Base-by-base conservation (phyloP, 2,888 invertebrate species). In the Mechanitis mazaeus region DNA sequence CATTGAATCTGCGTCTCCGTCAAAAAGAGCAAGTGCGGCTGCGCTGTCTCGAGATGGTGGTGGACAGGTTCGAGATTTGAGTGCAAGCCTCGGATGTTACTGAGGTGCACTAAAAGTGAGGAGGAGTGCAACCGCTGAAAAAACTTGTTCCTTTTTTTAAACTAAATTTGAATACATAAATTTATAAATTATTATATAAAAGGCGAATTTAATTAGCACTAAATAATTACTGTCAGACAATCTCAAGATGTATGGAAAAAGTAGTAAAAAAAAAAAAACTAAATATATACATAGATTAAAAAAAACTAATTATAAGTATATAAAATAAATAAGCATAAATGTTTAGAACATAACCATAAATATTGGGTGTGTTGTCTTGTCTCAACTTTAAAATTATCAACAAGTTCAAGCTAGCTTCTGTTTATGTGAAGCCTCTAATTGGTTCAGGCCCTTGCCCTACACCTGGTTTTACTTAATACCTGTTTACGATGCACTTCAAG, bases 341-440 rank as follows among this genome's bases (percentile, higher is more conserved):
- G 31, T 50, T 50, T 31, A 7, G 20, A 20, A 20, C 20, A 20
- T 2, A 28, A 50, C 50, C 9, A 7, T 9, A 31, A 2, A 50
- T 6, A 6, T 6, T 28, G 47, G n/a, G 47, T 46, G 47, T 28
- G n/a, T n/a, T 47, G 50, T 50, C 6, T 42, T 42, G 42, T 42
- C 9, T 42, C 42, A 42, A 7, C 35, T 47, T 31, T 50, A 31
- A 50, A 50, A 6, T 2, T 11, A 50, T 50, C 50, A 50, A 50
- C 50, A 50, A 50, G 50, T 50, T 31, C 31, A 50, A 11, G 31
- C 20, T 9, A 50, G 31, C 47, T 46, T n/a, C 45, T 60, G 64
- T 64, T 64, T 55, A 61, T 56, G 57, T 64, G 61, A 64, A 56
- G 45, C 61, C 64, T 56, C 60, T 60, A 66, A 66, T 64, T 64